Conservation (phyloP, 2,113 vertebrate genomes). For the Seriola dumerili region DNA sequence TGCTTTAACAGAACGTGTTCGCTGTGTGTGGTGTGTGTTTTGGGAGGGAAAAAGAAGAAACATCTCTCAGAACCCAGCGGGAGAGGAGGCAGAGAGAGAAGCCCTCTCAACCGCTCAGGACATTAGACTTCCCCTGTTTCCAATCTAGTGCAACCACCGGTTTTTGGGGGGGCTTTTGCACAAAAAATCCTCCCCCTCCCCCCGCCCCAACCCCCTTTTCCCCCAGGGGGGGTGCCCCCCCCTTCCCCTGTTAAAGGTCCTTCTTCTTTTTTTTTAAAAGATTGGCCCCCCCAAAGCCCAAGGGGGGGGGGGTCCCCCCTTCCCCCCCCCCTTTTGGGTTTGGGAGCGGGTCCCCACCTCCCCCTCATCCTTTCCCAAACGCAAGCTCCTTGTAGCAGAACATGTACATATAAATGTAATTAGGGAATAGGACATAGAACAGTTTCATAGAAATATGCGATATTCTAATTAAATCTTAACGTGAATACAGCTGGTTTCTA, state of each 20-base stretch:
- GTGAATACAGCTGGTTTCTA: constrained; percentile 32
- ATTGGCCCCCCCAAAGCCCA: no score
- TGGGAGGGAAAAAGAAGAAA: background rate
- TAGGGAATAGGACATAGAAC: constrained; percentile 22
- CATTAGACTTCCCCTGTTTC: constrained; percentile 56
- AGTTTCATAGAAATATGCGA: constrained; percentile 12
- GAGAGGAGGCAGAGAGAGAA: constrained; percentile 38
- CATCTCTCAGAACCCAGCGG: constrained; percentile 8
- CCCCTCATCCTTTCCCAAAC: constrained; percentile 39
- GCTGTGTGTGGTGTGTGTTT: constrained; percentile 37
- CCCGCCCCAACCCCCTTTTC: no score
- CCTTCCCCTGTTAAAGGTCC: no score
- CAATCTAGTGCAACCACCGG: constrained; percentile 26
- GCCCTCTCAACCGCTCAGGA: constrained; percentile 54
- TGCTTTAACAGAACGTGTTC: constrained; percentile 8
- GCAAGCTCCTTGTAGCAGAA: constrained; percentile 23
- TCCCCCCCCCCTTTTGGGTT: no score
- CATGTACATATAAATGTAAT: constrained; percentile 51
- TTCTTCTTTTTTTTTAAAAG: no score
- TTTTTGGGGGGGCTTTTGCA: no score
- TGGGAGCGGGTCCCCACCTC: no score
- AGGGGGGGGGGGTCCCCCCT: no score
- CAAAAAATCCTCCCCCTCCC: no score
- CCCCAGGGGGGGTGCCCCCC: no score
- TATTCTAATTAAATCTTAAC: constrained; percentile 35